These are phyloP conservation scores for Zenarchopterus dispar DNA, from an alignment of 2,797 vertebrate genomes.

Conservation along the genomic window DNA sequence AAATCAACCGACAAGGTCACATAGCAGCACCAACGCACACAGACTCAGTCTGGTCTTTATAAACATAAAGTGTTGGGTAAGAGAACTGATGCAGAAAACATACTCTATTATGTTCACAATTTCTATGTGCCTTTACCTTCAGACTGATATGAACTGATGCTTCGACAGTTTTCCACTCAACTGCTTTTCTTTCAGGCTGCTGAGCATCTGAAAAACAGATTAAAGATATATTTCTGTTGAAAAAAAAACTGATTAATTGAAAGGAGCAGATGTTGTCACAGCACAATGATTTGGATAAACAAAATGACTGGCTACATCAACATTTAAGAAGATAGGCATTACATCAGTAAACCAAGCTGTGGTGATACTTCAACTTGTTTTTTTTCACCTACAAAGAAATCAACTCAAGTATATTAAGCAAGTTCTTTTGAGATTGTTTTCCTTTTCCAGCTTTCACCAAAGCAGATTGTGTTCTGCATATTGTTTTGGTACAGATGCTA, in stretches of 20 bases:
- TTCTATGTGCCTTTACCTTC: constrained; percentile 9
- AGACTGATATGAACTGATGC: background rate
- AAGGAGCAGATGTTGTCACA: too few relatives aligned
- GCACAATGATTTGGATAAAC: too few relatives aligned
- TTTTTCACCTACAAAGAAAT: too few relatives aligned
- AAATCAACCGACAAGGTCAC: constrained; percentile 11
- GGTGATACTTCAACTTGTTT: too few relatives aligned
- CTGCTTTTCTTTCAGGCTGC: background rate
- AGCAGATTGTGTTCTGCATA: too few relatives aligned
- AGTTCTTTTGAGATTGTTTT: too few relatives aligned
- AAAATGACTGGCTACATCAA: too few relatives aligned
- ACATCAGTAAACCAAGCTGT: too few relatives aligned
- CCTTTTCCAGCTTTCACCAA: too few relatives aligned
- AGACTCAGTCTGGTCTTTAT: background rate
- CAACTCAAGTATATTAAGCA: background rate
- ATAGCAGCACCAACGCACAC: constrained; percentile 8
- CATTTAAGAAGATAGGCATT: too few relatives aligned
- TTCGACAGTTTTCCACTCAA: background rate
- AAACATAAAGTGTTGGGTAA: background rate
- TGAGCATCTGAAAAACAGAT: background rate
- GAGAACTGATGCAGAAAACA: background rate
- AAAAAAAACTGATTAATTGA: background rate
- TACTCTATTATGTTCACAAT: background rate
- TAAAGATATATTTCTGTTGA: background rate
- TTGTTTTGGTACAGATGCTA: too few relatives aligned